These are phyloP conservation scores for Rhaphigaster nebulosa DNA, from an alignment of 2,888 invertebrate genomes.

Conservation along the genomic window DNA sequence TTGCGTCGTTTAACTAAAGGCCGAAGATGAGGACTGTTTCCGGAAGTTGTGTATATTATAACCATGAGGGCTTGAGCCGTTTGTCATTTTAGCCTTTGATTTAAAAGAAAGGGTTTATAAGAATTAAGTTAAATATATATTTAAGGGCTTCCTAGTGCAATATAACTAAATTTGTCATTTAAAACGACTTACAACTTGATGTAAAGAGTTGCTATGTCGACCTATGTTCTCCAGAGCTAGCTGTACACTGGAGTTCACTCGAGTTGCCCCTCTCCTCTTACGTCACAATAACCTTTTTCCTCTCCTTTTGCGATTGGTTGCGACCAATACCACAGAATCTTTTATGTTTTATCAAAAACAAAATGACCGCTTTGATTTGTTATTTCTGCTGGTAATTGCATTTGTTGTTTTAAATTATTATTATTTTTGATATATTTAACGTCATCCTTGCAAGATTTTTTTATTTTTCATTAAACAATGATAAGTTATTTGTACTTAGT, in stretches of 20 bases:
- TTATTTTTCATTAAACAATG: too few species aligned
- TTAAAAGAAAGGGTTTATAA: background rate
- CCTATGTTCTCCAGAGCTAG: background rate
- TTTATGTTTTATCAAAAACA: background rate
- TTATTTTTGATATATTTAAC: too few species aligned
- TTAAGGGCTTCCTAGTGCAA: background rate
- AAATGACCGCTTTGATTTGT: background rate
- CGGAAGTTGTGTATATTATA: background rate
- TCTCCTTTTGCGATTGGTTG: background rate
- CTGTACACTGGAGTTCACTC: background rate
- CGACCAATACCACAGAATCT: background rate
- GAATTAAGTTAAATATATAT: background rate
- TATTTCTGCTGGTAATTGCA: too few species aligned
- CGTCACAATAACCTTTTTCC: constrained; percentile 55
- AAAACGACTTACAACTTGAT: constrained; percentile 9
- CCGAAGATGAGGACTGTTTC: background rate
- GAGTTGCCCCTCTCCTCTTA: constrained; percentile 17
- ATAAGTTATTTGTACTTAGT: too few species aligned
- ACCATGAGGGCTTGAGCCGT: background rate
- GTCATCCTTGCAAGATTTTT: too few species aligned
- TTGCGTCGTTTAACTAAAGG: background rate
- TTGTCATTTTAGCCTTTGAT: background rate
- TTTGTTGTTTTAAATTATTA: too few species aligned
- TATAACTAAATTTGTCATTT: background rate
- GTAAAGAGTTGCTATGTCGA: background rate